Percentiles rank a stretch among this genome's conserved stretches.
Evolutionary conservation across 2,797 vertebrate species (phyloP).

Genomic region (Myotis planiceps): DNA sequence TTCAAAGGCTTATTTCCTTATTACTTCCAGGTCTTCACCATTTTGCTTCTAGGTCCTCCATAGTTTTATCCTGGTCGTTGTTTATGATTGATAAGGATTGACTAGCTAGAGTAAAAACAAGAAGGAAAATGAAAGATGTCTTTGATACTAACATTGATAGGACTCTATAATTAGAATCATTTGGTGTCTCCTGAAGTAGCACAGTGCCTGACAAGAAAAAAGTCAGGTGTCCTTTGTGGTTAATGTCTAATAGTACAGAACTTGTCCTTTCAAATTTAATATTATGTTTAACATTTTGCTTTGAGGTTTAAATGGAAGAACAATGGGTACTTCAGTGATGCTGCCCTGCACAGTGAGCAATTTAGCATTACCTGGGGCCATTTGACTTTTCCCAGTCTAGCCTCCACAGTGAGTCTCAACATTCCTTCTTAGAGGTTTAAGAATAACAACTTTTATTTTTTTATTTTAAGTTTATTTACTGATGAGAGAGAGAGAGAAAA

Average conservation of each 20-base stretch:
- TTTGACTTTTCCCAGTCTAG: background rate
- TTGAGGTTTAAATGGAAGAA: background rate
- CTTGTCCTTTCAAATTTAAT: background rate
- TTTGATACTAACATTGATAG: background rate
- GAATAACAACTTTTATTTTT: background rate
- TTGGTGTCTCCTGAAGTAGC: background rate
- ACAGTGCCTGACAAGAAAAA: background rate
- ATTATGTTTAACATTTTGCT: background rate
- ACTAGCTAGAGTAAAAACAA: background rate
- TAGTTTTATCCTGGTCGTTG: background rate
- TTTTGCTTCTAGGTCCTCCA: background rate
- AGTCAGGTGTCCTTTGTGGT: background rate
- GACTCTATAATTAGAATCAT: background rate
- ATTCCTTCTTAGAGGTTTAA: background rate
- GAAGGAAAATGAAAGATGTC: background rate
- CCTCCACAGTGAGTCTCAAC: background rate
- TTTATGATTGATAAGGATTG: background rate
- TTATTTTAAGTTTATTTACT: background rate
- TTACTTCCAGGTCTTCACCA: background rate
- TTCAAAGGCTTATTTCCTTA: background rate
- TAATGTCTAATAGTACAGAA: background rate
- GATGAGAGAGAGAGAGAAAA: background rate
- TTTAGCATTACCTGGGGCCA: background rate
- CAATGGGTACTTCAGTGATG: background rate
- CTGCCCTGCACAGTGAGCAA: background rate